Evolutionary conservation across 2,888 invertebrate species (phyloP).

Genomic region (Himalopsyche japonica): DNA sequence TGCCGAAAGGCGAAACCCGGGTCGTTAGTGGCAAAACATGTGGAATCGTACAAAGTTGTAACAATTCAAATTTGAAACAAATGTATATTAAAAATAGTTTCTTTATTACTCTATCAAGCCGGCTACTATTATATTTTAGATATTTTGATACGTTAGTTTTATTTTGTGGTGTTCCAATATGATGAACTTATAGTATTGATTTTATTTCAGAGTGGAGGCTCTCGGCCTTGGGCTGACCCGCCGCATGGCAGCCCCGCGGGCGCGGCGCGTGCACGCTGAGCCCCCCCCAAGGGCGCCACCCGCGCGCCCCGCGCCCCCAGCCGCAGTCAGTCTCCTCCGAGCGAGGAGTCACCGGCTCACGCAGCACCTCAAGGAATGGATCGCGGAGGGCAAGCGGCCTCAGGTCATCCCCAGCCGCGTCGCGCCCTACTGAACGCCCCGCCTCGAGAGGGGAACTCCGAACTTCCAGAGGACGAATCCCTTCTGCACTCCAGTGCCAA

Average conservation of each 20-base stretch:
- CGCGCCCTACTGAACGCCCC: not conserved
- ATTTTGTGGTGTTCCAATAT: not conserved
- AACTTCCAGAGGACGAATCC: slow-evolving; percentile 2
- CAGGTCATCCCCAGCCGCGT: not conserved
- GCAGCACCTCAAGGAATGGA: slow-evolving; percentile 33
- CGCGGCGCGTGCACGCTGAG: slow-evolving; percentile 36
- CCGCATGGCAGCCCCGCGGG: slow-evolving; percentile 38
- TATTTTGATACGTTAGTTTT: no score
- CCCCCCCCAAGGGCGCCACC: slow-evolving; percentile 36
- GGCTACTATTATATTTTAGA: no score
- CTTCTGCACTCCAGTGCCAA: slow-evolving; percentile 15
- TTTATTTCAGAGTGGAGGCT: slow-evolving; percentile 31
- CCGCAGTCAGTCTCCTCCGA: slow-evolving; percentile 5
- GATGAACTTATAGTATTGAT: not conserved
- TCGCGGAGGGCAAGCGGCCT: slow-evolving; percentile 16
- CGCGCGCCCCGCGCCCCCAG: slow-evolving; percentile 32
- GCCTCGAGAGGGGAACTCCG: not conserved
- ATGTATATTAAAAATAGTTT: not conserved
- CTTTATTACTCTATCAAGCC: not conserved
- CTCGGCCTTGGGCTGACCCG: slow-evolving; percentile 24
- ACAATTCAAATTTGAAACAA: no score
- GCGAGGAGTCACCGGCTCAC: slow-evolving; percentile 28
- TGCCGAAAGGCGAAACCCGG: no score
- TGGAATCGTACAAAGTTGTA: no score
- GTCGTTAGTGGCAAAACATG: no score